phyloP scores from a whole-genome alignment of 1,140 invertebrate genomes.

The Drosophila miranda region DNA sequence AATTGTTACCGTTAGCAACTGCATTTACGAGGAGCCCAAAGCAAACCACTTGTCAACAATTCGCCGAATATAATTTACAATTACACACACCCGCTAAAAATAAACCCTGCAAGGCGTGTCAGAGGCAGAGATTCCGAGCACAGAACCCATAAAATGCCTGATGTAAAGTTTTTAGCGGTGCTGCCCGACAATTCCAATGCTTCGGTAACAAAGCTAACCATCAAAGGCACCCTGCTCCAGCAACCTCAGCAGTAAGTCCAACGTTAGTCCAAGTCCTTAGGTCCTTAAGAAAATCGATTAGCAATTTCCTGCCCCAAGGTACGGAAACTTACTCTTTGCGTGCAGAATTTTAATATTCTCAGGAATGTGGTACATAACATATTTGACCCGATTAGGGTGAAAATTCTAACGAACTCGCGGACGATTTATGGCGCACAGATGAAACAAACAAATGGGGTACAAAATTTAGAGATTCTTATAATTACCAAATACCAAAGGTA shows the following conservation, averaged over 20 bases:
- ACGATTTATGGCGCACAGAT: slow-evolving; percentile 41
- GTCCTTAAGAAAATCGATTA: slow-evolving; percentile 51
- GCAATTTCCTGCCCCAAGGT: slow-evolving; percentile 5
- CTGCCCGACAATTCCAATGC: slow-evolving; percentile 43
- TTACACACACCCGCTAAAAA: slow-evolving; percentile 30
- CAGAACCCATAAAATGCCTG: slow-evolving; percentile 44
- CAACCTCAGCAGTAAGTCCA: slow-evolving; percentile 56
- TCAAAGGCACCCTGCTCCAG: slow-evolving; percentile 35
- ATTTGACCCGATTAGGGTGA: slow-evolving; percentile 22
- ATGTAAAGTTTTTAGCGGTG: slow-evolving; percentile 45
- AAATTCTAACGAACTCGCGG: slow-evolving; percentile 5
- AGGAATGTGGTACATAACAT: background rate
- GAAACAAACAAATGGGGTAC: slow-evolving; percentile 24
- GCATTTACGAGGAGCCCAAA: slow-evolving; percentile 12
- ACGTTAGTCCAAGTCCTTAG: background rate
- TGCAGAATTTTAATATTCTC: slow-evolving; percentile 29
- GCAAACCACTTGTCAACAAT: slow-evolving; percentile 9
- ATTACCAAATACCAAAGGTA: slow-evolving; percentile 18
- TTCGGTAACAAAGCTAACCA: slow-evolving; percentile 31
- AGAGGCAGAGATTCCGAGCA: background rate
- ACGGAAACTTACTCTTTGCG: slow-evolving; percentile 33
- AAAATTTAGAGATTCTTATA: slow-evolving; percentile 19
- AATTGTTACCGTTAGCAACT: slow-evolving; percentile 57
- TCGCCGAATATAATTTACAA: slow-evolving; percentile 30
- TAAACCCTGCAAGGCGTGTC: slow-evolving; percentile 9